phyloP scores from a whole-genome alignment of 2,797 vertebrate genomes.

The Lerista edwardsae region DNA sequence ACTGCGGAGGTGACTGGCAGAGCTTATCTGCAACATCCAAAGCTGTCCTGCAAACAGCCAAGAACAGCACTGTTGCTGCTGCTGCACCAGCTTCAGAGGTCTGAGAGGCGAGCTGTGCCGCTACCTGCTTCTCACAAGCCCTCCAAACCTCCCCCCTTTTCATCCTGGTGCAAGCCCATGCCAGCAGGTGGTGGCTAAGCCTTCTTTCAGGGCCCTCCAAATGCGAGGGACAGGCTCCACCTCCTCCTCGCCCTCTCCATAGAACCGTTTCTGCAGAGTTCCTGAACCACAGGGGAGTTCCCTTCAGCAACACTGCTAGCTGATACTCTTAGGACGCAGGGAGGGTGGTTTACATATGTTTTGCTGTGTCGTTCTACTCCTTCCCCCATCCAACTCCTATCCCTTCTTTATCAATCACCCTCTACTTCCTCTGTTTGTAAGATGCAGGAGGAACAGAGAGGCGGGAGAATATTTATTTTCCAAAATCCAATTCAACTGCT shows the following conservation, averaged over 20 bases:
- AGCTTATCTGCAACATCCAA: background rate
- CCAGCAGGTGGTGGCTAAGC: background rate
- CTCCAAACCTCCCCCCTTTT: background rate
- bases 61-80: background rate
- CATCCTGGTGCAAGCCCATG: background rate
- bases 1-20: background rate
- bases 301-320: background rate
- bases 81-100: background rate
- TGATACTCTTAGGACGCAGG: background rate
- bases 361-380: background rate
- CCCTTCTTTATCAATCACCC: background rate
- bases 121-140: background rate
- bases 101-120: too few species aligned
- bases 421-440: background rate
- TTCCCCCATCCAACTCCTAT: background rate
- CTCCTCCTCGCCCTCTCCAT: background rate
- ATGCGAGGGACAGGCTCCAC: too few species aligned
- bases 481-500: conserved; percentile 5
- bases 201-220: background rate
- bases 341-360: background rate
- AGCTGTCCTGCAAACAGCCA: background rate
- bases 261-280: background rate
- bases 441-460: background rate
- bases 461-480: background rate
- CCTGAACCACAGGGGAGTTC: background rate